Percentiles rank a stretch among this genome's conserved stretches.
Conservation (phyloP, 2,797 vertebrate genomes). For the Macropodus opercularis region DNA sequence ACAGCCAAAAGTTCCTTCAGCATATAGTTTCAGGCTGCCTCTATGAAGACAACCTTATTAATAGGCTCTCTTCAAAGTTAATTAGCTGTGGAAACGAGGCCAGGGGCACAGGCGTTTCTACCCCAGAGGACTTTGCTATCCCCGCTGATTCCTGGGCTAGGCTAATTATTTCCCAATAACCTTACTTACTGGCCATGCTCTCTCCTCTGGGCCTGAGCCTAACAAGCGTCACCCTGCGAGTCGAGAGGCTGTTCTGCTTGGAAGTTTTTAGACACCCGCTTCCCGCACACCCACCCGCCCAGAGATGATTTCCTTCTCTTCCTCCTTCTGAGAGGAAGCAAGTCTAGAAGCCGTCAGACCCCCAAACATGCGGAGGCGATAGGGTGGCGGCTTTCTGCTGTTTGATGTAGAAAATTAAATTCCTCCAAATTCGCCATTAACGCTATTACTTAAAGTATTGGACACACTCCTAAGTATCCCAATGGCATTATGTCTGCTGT, state of each 20-base stretch:
- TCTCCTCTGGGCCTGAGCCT: slow-evolving; percentile 78
- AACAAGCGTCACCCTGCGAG: slow-evolving; percentile 75
- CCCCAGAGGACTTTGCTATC: slow-evolving; percentile 79
- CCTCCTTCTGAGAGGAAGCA: slow-evolving; percentile 70
- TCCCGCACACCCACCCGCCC: slow-evolving; percentile 56
- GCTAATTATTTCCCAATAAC: slow-evolving; percentile 84
- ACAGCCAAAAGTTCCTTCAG: slow-evolving; percentile 60
- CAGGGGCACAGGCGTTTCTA: slow-evolving; percentile 72
- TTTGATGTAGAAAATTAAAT: slow-evolving; percentile 87
- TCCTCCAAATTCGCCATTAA: slow-evolving; percentile 86
- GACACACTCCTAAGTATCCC: slow-evolving; percentile 83
- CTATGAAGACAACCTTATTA: slow-evolving; percentile 76
- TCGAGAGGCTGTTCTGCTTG: slow-evolving; percentile 77
- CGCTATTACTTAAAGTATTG: slow-evolving; percentile 86
- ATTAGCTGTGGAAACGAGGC: slow-evolving; percentile 82
- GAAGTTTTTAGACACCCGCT: slow-evolving; percentile 72
- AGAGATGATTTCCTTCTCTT: slow-evolving; percentile 80
- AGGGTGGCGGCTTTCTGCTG: slow-evolving; percentile 75
- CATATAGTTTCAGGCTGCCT: slow-evolving; percentile 63
- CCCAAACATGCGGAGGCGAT: slow-evolving; percentile 66
- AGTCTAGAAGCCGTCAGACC: slow-evolving; percentile 75
- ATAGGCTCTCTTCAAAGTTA: slow-evolving; percentile 79
- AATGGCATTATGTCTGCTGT: slow-evolving; percentile 81
- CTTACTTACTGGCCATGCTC: slow-evolving; percentile 81
- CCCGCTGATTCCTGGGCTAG: slow-evolving; percentile 78